A percentile compares a stretch with the other conserved stretches of the same genome.
These are phyloP conservation scores for Flabesymbios commensalis DNA, from an alignment of 2,888 invertebrate species.

Conservation along the genomic window DNA sequence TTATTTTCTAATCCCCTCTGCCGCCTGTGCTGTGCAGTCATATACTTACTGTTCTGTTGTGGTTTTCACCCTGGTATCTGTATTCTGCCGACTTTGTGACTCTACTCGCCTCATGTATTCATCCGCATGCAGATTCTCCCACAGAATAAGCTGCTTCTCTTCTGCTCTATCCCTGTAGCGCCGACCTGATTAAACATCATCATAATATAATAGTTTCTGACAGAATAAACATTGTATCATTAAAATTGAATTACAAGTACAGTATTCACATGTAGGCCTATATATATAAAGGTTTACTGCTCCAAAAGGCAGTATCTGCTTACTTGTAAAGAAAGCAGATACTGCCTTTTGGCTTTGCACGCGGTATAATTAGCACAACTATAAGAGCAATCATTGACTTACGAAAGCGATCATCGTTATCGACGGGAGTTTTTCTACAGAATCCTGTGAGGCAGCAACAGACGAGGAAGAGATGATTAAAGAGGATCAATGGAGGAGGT, in stretches of 20 bases:
- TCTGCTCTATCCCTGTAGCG: too few species aligned
- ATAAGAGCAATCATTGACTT: not conserved
- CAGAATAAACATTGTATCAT: too few species aligned
- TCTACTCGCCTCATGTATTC: slow-evolving; percentile 46
- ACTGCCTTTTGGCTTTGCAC: too few species aligned
- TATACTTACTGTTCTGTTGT: not conserved
- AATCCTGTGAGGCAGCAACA: not conserved
- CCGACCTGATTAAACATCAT: too few species aligned
- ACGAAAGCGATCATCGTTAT: not conserved
- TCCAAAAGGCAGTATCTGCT: not conserved
- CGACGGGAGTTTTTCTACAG: not conserved
- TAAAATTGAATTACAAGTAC: too few species aligned
- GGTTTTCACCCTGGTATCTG: not conserved
- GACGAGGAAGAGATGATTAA: slow-evolving; percentile 44
- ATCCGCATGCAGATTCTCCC: slow-evolving; percentile 58
- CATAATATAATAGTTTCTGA: too few species aligned
- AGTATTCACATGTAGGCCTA: too few species aligned
- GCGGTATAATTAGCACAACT: not conserved
- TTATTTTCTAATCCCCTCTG: too few species aligned
- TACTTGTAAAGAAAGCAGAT: too few species aligned
- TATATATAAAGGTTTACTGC: not conserved
- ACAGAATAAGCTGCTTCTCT: slow-evolving; percentile 49
- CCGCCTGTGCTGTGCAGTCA: too few species aligned
- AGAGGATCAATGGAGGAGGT: slow-evolving; percentile 54
- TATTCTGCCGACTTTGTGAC: slow-evolving; percentile 9